Conservation (phyloP, 2,113 vertebrate genomes). For the Salminus brasiliensis region DNA sequence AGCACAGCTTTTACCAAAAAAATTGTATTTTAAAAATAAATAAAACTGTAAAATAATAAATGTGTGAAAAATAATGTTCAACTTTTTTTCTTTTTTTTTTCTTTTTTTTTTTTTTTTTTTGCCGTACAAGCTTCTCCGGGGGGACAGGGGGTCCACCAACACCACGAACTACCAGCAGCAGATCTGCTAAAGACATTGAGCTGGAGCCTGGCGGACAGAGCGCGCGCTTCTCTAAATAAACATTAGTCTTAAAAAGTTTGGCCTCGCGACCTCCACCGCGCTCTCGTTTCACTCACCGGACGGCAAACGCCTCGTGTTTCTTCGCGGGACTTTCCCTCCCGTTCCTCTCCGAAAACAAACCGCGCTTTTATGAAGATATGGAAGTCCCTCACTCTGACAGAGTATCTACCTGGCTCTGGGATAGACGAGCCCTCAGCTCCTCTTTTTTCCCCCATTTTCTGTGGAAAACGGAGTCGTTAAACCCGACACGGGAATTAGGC, state of each 20-base stretch:
- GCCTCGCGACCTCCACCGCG: constrained; percentile 86
- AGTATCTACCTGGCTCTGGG: constrained; percentile 60
- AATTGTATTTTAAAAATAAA: no score
- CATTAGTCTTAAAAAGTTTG: constrained; percentile 99
- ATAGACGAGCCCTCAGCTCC: constrained; percentile 36
- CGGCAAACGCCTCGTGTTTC: constrained; percentile 68
- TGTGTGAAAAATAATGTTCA: constrained; percentile 21
- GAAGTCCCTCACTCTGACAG: constrained; percentile 64
- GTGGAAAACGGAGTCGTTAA: constrained; percentile 51
- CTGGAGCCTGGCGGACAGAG: constrained; percentile 85
- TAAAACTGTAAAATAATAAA: no score
- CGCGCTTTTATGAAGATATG: constrained; percentile 64
- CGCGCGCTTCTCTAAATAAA: constrained; percentile 98
- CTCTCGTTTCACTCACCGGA: constrained; percentile 85
- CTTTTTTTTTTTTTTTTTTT: constrained; percentile 28
- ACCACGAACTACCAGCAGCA: background rate
- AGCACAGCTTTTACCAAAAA: no score
- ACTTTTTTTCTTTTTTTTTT: no score
- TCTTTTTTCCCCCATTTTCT: constrained; percentile 24
- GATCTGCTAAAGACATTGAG: constrained; percentile 90
- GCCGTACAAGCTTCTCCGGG: constrained; percentile 21
- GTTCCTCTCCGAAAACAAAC: constrained; percentile 68
- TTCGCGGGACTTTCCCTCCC: constrained; percentile 57
- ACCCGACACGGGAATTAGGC: constrained; percentile 45
- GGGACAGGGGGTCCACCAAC: no score